phyloP scores from a whole-genome alignment of 2,888 invertebrate genomes.

The Isoperla grammatica region DNA sequence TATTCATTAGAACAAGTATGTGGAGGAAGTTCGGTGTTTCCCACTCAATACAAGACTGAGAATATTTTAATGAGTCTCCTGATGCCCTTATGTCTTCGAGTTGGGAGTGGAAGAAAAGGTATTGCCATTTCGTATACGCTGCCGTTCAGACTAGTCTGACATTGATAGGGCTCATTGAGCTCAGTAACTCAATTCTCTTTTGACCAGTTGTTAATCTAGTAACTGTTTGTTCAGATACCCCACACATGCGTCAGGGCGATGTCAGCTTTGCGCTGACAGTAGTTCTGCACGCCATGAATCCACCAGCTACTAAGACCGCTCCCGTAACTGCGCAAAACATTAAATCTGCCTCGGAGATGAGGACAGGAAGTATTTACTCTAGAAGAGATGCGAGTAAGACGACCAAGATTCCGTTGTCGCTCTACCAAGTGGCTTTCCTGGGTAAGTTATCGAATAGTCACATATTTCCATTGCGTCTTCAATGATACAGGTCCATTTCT shows the following conservation, averaged over 20 bases:
- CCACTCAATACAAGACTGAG: conserved; percentile 87
- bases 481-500: too few relatives aligned
- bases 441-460: conserved; percentile 51
- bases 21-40: conserved; percentile 83
- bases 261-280: conserved; percentile 86
- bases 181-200: conserved; percentile 14
- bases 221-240: conserved; percentile 64
- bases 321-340: conserved; percentile 62
- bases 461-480: neutral
- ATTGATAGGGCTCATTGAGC: neutral
- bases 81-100: conserved; percentile 91
- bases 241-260: conserved; percentile 82
- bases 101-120: conserved; percentile 94
- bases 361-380: conserved; percentile 62
- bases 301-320: conserved; percentile 66
- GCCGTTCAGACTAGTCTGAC: neutral
- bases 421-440: conserved; percentile 77
- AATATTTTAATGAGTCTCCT: conserved; percentile 93
- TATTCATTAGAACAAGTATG: conserved; percentile 93
- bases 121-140: conserved; percentile 29
- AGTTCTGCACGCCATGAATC: conserved; percentile 80
- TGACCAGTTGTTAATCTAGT: conserved; percentile 24
- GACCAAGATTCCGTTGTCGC: conserved; percentile 68
- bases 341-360: conserved; percentile 63
- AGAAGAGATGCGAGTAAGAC: conserved; percentile 56